Evolutionary conservation across 2,113 vertebrate genomes (phyloP).

Genomic region (Lophius piscatorius): DNA sequence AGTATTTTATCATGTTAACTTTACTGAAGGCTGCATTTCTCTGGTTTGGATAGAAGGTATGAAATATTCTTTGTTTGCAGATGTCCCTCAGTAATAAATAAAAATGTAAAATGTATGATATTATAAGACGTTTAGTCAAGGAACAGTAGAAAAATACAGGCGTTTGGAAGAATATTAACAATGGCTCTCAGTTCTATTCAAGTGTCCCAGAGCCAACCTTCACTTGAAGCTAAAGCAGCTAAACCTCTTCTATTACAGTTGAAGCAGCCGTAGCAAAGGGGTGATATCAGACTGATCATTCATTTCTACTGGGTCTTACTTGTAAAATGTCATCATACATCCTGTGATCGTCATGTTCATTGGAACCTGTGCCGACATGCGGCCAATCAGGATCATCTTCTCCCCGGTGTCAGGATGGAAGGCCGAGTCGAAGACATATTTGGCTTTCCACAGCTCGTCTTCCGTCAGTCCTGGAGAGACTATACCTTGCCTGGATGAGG

Average conservation of each 20-base stretch:
- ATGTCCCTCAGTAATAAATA: too few relatives aligned
- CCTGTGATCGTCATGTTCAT: slow-evolving; percentile 99
- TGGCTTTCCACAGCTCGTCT: slow-evolving; percentile 95
- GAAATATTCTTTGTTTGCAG: too few relatives aligned
- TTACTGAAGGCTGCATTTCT: too few relatives aligned
- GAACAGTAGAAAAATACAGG: neutral
- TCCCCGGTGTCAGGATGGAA: slow-evolving; percentile 98
- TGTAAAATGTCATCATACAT: slow-evolving; percentile 99
- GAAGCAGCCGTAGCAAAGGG: too few relatives aligned
- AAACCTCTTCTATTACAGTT: too few relatives aligned
- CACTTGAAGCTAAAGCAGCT: neutral
- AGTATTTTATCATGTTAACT: too few relatives aligned
- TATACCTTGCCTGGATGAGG: slow-evolving; percentile 83
- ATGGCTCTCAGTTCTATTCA: neutral
- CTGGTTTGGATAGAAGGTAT: too few relatives aligned
- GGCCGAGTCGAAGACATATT: slow-evolving; percentile 96
- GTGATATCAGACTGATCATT: too few relatives aligned
- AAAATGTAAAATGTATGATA: too few relatives aligned
- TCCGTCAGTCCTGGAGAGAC: slow-evolving; percentile 90
- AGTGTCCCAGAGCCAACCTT: neutral
- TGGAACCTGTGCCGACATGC: slow-evolving; percentile 98
- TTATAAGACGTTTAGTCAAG: too few relatives aligned
- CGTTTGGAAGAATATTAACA: too few relatives aligned
- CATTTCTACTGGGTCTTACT: slow-evolving; percentile 75
- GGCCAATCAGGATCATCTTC: slow-evolving; percentile 97